Evolutionary conservation across 2,797 vertebrate genomes (phyloP), one percentile per base, ranked within the genome.

Genomic region (Streptopelia turtur): DNA sequence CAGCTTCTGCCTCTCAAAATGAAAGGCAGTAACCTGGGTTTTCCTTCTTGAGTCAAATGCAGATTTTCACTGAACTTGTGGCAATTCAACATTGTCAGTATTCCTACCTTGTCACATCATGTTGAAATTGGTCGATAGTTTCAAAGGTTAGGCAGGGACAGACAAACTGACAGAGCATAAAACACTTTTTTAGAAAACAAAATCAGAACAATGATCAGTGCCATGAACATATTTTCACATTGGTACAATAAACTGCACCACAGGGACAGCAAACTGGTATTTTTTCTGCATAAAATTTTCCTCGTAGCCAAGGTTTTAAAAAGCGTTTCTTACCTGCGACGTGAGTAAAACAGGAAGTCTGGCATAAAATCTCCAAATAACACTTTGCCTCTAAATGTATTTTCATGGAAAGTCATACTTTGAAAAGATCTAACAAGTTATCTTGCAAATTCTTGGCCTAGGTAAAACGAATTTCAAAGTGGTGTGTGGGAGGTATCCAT

Each of bases 391-490:
- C 28, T 66, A 61, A 86, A 85, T 1, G 3, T n/a, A n/a, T 83
- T 92, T 92, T 86, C 82, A 83, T 45, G 17, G 74, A 37, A 89
- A 95, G 60, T 64, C 37, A n/a, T n/a, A 65, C 55, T 69, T 85
- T 49, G 13, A 86, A 94, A 89, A 82, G 28, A n/a, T 33, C 24
- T 63, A 92, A 83, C 16, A 83, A 47, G 27, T 56, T 56, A 66
- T 28, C 43, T 90, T 79, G 41, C 18, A 87, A 83, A 82, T 87
- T 93, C 81, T 49, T 64, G 37, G 27, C 93, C 39, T 33, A 92
- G 11, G 57, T 75, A 70, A 45, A 70, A 86, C 28, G 15, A 87
- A 87, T 93, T 94, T 93, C 43, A 35, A 91, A 89, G 55, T 11
- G 6, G 3, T 76, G 7, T 50, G 50, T 59, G 56, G 64, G 39